phyloP scores from a whole-genome alignment of 2,797 vertebrate species.

The Myioborus melanocephalus region DNA sequence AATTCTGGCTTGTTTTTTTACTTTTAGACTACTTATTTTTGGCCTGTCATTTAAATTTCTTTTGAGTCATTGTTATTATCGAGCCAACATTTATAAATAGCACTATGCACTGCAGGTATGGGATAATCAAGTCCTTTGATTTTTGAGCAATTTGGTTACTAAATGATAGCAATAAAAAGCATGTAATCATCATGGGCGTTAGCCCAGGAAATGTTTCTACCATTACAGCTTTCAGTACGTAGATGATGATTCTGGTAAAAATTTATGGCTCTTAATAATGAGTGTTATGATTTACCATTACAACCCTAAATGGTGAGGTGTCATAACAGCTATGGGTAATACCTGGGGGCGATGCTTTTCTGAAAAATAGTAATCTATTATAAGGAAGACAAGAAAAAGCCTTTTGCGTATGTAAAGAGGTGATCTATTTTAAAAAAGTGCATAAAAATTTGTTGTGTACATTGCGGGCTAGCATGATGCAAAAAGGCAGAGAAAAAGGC shows the following conservation, averaged over 20 bases:
- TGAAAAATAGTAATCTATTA: neutral
- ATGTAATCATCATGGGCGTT: neutral
- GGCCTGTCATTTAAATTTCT: slow-evolving; percentile 17
- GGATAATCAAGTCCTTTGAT: slow-evolving; percentile 28
- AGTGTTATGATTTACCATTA: neutral
- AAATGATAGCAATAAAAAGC: slow-evolving; percentile 21
- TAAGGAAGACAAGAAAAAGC: slow-evolving; percentile 5
- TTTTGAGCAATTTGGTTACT: slow-evolving; percentile 27
- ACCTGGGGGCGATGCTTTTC: neutral
- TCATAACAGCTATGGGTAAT: neutral
- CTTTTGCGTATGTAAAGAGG: neutral
- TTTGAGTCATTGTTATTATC: slow-evolving; percentile 33
- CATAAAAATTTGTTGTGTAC: neutral
- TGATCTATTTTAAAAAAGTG: neutral
- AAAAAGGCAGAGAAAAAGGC: neutral
- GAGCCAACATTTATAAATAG: slow-evolving; percentile 35
- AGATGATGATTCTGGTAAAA: neutral
- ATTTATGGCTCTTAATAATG: neutral
- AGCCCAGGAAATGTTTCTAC: neutral
- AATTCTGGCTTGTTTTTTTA: slow-evolving; percentile 1
- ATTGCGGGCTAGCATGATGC: neutral
- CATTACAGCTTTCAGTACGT: neutral
- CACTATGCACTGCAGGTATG: slow-evolving; percentile 22
- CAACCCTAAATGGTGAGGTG: neutral
- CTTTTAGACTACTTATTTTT: slow-evolving; percentile 28